These are phyloP conservation scores for Drosophila gunungcola DNA, from an alignment of 1,140 invertebrate genomes.

Conservation along the genomic window DNA sequence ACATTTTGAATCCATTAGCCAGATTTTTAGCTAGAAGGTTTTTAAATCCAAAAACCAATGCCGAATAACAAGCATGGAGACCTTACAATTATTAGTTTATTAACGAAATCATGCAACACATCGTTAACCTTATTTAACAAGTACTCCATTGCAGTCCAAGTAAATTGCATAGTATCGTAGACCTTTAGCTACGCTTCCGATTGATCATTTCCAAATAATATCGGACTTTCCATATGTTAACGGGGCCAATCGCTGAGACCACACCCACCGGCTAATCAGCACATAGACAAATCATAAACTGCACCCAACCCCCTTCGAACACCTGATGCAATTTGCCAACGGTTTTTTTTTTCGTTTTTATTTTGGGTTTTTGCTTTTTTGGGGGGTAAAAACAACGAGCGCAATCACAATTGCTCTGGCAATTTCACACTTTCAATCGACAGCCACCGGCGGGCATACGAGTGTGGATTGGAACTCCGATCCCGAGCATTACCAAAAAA, in stretches of 20 bases:
- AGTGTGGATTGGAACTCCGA: constrained; percentile 14
- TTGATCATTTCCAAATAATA: constrained; percentile 18
- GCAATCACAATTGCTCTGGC: constrained; percentile 79
- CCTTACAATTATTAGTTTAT: not conserved
- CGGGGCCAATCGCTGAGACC: constrained; percentile 65
- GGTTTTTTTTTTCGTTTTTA: constrained; percentile 17
- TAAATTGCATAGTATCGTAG: constrained; percentile 12
- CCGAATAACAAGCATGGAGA: too few relatives aligned
- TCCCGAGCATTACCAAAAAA: constrained; percentile 45
- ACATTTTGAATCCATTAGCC: too few relatives aligned
- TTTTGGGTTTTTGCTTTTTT: not conserved
- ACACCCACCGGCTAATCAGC: constrained; percentile 74
- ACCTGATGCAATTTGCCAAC: constrained; percentile 79
- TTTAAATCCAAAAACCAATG: too few relatives aligned
- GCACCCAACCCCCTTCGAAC: constrained; percentile 40
- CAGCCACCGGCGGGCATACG: constrained; percentile 56
- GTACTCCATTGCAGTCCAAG: not conserved
- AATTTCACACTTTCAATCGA: constrained; percentile 82
- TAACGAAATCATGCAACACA: not conserved
- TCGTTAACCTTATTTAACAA: constrained; percentile 15
- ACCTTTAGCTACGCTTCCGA: constrained; percentile 13
- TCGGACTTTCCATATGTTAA: constrained; percentile 43
- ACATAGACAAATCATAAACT: constrained; percentile 73
- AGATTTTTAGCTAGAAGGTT: too few relatives aligned
- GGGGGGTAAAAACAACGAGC: constrained; percentile 42